Evolutionary conservation across 2,888 invertebrate genomes (phyloP).

Genomic region (Hirtodrosophila alboralis): DNA sequence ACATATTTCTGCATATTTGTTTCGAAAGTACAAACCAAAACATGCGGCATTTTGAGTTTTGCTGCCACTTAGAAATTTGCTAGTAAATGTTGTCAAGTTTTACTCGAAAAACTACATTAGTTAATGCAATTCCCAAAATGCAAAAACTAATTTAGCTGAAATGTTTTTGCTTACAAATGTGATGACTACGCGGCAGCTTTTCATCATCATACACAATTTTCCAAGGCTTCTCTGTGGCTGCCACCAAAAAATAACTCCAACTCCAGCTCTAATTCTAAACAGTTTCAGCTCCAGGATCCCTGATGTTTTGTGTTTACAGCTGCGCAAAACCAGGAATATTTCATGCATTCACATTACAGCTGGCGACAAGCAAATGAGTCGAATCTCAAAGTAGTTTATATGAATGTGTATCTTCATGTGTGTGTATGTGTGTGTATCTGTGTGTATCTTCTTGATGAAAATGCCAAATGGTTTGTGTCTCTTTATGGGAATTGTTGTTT

Average conservation of each 20-base stretch:
- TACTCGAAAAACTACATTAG: slow-evolving; percentile 34
- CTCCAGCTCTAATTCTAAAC: slow-evolving; percentile 1
- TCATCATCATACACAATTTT: slow-evolving; percentile 60
- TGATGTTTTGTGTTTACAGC: slow-evolving; percentile 57
- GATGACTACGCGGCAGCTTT: slow-evolving; percentile 57
- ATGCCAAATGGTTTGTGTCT: slow-evolving; percentile 79
- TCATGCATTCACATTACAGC: slow-evolving; percentile 72
- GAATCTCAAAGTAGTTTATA: slow-evolving; percentile 9
- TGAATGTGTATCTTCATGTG: slow-evolving; percentile 30
- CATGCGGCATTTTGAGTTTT: background rate
- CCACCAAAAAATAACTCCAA: slow-evolving; percentile 21
- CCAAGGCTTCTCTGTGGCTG: slow-evolving; percentile 29
- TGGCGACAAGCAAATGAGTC: slow-evolving; percentile 71
- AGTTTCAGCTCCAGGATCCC: slow-evolving; percentile 8
- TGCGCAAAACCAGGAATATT: slow-evolving; percentile 37
- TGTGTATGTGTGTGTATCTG: slow-evolving; percentile 15
- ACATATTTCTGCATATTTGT: no score
- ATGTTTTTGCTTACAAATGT: slow-evolving; percentile 78
- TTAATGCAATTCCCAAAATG: slow-evolving; percentile 69
- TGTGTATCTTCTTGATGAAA: slow-evolving; percentile 66
- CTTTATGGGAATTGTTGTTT: slow-evolving; percentile 80
- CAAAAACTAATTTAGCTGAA: slow-evolving; percentile 76
- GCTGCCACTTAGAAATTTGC: background rate
- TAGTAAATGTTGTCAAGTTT: slow-evolving; percentile 7
- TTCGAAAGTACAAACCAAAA: no score